Conservation (phyloP, 2,113 vertebrate species). For the Microcebus murinus region DNA sequence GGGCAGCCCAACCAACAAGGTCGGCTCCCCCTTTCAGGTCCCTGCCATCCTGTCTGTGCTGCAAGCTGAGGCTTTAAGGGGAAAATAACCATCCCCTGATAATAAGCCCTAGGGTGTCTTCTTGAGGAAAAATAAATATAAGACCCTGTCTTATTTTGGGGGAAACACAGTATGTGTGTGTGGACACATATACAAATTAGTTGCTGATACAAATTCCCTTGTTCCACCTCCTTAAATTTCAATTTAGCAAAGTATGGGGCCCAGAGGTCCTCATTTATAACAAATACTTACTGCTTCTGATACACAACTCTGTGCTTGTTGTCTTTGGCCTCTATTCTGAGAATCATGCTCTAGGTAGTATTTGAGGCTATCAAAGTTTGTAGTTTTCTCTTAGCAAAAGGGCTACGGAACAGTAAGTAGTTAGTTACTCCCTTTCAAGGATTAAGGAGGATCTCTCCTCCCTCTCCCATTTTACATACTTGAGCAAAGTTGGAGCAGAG, state of each 20-base stretch:
- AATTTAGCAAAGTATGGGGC: not conserved
- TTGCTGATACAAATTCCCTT: not conserved
- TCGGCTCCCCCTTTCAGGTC: too few species aligned
- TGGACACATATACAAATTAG: not conserved
- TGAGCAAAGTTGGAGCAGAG: not conserved
- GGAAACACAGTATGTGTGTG: not conserved
- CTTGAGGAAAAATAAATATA: too few species aligned
- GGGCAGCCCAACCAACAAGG: too few species aligned
- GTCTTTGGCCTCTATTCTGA: not conserved
- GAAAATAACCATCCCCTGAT: too few species aligned
- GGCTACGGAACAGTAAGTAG: not conserved
- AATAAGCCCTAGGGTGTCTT: too few species aligned
- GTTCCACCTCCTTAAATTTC: not conserved
- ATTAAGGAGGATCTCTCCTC: not conserved
- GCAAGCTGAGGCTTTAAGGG: too few species aligned
- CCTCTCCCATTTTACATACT: not conserved
- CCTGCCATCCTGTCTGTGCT: too few species aligned
- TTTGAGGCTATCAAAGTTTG: not conserved
- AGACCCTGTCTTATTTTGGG: too few species aligned
- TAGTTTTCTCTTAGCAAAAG: not conserved
- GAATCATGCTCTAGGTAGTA: not conserved
- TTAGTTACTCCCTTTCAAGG: not conserved
- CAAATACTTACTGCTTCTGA: not conserved
- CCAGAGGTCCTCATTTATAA: not conserved
- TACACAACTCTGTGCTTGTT: not conserved